Evolutionary conservation across 2,888 invertebrate species (phyloP).

Genomic region (Protophormia terraenovae): DNA sequence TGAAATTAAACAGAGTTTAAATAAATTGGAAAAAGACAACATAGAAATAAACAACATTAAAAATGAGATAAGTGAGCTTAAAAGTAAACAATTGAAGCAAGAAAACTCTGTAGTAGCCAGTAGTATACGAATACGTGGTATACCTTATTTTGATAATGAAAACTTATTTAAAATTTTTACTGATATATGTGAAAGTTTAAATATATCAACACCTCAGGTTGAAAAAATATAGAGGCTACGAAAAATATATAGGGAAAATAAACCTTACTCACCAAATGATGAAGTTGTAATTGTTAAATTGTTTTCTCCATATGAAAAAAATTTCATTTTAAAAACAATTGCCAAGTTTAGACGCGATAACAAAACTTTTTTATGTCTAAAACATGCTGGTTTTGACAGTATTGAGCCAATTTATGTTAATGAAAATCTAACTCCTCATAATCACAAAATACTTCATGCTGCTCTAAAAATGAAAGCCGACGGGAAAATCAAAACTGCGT

Average conservation of each 20-base stretch:
- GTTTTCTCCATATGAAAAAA: not conserved
- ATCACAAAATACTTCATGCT: not conserved
- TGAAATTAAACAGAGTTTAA: no score
- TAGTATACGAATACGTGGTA: not conserved
- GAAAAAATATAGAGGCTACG: not conserved
- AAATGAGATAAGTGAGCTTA: no score
- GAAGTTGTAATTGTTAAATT: not conserved
- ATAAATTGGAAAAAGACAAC: no score
- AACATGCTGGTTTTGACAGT: not conserved
- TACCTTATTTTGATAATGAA: not conserved
- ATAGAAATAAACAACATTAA: no score
- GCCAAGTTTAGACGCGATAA: not conserved
- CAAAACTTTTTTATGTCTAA: not conserved
- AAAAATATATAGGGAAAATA: not conserved
- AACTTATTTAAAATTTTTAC: not conserved
- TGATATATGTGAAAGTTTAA: not conserved
- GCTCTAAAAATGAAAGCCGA: not conserved
- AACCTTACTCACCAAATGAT: not conserved
- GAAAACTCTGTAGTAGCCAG: not conserved
- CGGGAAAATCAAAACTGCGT: not conserved
- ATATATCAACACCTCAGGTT: not conserved
- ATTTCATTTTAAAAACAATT: not conserved
- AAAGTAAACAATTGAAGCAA: not conserved
- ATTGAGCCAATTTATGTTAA: not conserved
- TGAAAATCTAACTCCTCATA: not conserved